Conservation (phyloP, 2,797 vertebrate species). For the Sebastes paucispinis region DNA sequence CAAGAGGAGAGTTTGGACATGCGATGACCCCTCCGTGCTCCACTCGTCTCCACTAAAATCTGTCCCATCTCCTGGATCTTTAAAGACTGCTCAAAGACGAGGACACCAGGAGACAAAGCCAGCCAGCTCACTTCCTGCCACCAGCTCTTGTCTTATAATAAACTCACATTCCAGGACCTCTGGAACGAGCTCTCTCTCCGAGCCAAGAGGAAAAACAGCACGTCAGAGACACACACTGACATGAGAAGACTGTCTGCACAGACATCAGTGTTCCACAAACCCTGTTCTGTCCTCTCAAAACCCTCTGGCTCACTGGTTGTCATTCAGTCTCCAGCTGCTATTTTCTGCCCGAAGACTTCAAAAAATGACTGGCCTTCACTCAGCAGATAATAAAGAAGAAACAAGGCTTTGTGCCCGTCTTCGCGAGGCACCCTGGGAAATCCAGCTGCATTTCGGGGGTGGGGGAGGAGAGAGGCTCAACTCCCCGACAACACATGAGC, state of each 20-base stretch:
- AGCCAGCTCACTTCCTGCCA: slow-evolving; percentile 40
- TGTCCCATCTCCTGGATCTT: slow-evolving; percentile 18
- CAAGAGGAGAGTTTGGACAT: slow-evolving; percentile 1
- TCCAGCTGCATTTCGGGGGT: not conserved
- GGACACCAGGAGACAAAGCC: not conserved
- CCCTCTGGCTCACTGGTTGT: slow-evolving; percentile 8
- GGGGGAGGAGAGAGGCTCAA: not conserved
- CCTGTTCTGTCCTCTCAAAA: slow-evolving; percentile 15
- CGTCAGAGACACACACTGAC: slow-evolving; percentile 2
- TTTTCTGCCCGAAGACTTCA: slow-evolving; percentile 11
- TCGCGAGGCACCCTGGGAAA: not conserved
- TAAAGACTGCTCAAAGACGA: slow-evolving; percentile 4
- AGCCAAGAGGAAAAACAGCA: slow-evolving; percentile 11
- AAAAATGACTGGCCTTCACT: slow-evolving; percentile 9
- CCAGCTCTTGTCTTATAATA: slow-evolving; percentile 22
- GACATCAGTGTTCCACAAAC: slow-evolving; percentile 3
- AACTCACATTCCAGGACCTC: slow-evolving; percentile 35
- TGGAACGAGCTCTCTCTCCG: slow-evolving; percentile 16
- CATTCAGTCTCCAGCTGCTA: slow-evolving; percentile 48
- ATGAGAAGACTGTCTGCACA: slow-evolving; percentile 9
- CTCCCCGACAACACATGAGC: not conserved
- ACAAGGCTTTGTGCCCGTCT: slow-evolving; percentile 28
- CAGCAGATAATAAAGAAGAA: slow-evolving; percentile 34
- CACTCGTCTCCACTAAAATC: not conserved
- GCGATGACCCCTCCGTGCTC: not conserved